Conservation (phyloP, 2,113 vertebrate genomes). For the Anarrhichthys ocellatus region DNA sequence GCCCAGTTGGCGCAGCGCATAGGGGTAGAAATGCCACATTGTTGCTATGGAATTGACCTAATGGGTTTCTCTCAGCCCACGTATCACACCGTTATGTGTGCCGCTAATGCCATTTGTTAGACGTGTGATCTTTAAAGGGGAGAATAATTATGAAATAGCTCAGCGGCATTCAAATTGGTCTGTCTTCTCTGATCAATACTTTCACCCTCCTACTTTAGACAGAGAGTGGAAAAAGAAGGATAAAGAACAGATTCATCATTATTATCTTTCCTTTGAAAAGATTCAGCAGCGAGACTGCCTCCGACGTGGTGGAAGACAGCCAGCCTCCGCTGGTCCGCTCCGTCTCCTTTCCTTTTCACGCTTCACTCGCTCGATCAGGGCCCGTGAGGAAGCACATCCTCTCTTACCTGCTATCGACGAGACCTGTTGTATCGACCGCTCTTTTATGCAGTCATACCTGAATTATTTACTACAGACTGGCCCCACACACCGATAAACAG, state of each 20-base stretch:
- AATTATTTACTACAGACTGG: slow-evolving; percentile 68
- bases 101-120: slow-evolving; percentile 76
- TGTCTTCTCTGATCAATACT: slow-evolving; percentile 57
- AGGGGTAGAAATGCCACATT: slow-evolving; percentile 57
- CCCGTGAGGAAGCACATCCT: slow-evolving; percentile 20
- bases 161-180: slow-evolving; percentile 63
- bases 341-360: slow-evolving; percentile 16
- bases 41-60: slow-evolving; percentile 84
- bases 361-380: slow-evolving; percentile 13
- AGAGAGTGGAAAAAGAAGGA: slow-evolving; percentile 17
- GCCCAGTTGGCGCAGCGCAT: slow-evolving; percentile 23
- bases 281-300: slow-evolving; percentile 35
- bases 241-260: slow-evolving; percentile 49
- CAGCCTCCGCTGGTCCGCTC: slow-evolving; percentile 9
- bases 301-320: slow-evolving; percentile 30
- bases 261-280: slow-evolving; percentile 31
- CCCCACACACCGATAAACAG: slow-evolving; percentile 50
- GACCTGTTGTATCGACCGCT: slow-evolving; percentile 51
- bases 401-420: slow-evolving; percentile 48
- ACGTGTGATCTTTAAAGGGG: slow-evolving; percentile 73
- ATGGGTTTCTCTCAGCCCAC: slow-evolving; percentile 68
- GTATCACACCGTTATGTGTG: slow-evolving; percentile 56
- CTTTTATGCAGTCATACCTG: slow-evolving; percentile 61
- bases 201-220: slow-evolving; percentile 38
- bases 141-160: slow-evolving; percentile 68